These are phyloP conservation scores for Perodicticus potto DNA, from an alignment of 2,797 vertebrate genomes.

Conservation along the genomic window DNA sequence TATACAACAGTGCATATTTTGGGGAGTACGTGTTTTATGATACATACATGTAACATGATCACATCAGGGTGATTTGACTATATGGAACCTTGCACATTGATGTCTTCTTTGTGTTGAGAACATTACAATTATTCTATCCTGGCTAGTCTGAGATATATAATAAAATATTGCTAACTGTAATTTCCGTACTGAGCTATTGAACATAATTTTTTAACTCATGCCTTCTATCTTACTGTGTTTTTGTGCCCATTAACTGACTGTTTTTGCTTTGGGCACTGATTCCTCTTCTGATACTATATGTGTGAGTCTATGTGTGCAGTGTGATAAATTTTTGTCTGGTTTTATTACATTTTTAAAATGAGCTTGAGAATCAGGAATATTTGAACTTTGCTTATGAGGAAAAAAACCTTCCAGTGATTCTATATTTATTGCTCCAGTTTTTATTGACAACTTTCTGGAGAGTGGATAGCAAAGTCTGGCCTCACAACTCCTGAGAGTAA, in stretches of 20 bases:
- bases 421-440: background rate
- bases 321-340: background rate
- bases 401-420: background rate
- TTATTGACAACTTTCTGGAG: background rate
- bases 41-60: background rate
- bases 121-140: background rate
- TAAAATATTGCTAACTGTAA: background rate
- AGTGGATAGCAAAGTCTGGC: background rate
- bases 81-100: background rate
- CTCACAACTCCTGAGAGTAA: background rate
- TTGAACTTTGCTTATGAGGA: background rate
- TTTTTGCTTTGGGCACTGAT: background rate
- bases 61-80: background rate
- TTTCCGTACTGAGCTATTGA: background rate
- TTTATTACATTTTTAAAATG: constrained; percentile 1
- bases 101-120: background rate
- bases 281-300: background rate
- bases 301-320: background rate
- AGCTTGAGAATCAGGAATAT: background rate
- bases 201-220: background rate
- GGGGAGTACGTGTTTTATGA: background rate
- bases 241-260: background rate
- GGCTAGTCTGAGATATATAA: background rate
- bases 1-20: too few relatives aligned
- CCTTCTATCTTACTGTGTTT: background rate